Evolutionary conservation across 1,140 invertebrate genomes (phyloP).

Genomic region (Mizuhopecten yessoensis): DNA sequence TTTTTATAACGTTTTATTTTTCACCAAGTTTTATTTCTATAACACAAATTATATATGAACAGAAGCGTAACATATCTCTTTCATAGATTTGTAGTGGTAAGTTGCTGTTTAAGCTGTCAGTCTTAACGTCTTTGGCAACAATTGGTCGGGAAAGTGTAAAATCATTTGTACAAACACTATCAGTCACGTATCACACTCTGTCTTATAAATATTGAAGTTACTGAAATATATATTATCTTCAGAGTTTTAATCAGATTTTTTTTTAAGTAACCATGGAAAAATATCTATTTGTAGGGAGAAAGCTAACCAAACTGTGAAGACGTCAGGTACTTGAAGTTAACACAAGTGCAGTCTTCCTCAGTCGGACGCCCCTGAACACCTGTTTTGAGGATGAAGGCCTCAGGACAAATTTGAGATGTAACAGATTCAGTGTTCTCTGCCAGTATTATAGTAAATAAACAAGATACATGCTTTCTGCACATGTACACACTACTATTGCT

Average conservation of each 20-base stretch:
- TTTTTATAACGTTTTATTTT: too few relatives aligned
- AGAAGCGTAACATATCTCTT: neutral
- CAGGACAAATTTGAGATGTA: slow-evolving; percentile 14
- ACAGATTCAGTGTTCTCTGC: neutral
- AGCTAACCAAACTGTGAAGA: neutral
- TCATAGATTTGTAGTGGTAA: neutral
- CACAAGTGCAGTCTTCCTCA: neutral
- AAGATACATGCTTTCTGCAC: neutral
- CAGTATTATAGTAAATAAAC: neutral
- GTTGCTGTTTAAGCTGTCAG: neutral
- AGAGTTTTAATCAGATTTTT: too few relatives aligned
- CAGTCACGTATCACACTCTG: too few relatives aligned
- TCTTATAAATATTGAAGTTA: too few relatives aligned
- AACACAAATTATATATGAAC: neutral
- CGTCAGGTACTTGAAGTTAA: neutral
- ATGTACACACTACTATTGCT: neutral
- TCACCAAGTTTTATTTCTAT: too few relatives aligned
- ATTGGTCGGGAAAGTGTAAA: neutral
- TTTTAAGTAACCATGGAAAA: too few relatives aligned
- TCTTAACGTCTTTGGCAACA: neutral
- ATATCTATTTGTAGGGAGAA: neutral
- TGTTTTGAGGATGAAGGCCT: slow-evolving; percentile 2
- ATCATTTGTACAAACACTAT: too few relatives aligned
- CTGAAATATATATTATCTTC: too few relatives aligned
- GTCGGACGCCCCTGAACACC: neutral